Base-by-base conservation (phyloP, 2,797 vertebrate species). In the Poeciliopsis presidionis region DNA sequence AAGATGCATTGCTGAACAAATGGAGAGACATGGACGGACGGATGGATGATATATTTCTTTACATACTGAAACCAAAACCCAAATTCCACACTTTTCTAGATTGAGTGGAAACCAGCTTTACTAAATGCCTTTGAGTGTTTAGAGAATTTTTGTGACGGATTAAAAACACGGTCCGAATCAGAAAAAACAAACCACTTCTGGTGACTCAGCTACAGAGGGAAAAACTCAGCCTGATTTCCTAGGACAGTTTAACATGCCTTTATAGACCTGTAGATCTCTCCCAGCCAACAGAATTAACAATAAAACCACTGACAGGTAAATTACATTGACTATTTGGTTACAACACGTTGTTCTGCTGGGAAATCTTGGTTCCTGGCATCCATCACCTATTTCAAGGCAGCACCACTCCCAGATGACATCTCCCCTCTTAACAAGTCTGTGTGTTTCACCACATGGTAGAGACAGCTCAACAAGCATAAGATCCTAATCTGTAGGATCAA, bases 211-310 rank as follows among this genome's bases (percentile, higher is more conserved):
- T 22, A n/a, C 20, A 77, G 18, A 4, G 41, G 1, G 25, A 69
- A 71, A 74, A 79, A 77, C 33, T 49, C 51, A 51, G 14, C 41
- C 61, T 81, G 5, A 51, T 86, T 46, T 69, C 25, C n/a, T 51
- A 67, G 77, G 22, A 18, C 43, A 77, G 12, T 0, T 63, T 36
- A 0, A 11, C 28, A 43, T 39, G 14, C 49, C 55, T 46, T 72
- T 79, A n/a, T 75, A 53, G 41, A 59, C 46, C 25, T 13, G 2
- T 55, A 45, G 22, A 8, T 30, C 25, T 57, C 41, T 67, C 28
- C 25, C 16, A 33, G n/a, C n/a, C 11, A 47, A 47, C 55, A 33
- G 28, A 8, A 33, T 36, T 39, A 46, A 53, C 36, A 43, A 25
- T 79, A 65, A 65, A 65, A 65, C 16, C n/a, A 41, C 57, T 41